Percentiles rank a stretch among this genome's conserved stretches.
Conservation (phyloP, 2,888 invertebrate genomes). For the Sialis lutaria region DNA sequence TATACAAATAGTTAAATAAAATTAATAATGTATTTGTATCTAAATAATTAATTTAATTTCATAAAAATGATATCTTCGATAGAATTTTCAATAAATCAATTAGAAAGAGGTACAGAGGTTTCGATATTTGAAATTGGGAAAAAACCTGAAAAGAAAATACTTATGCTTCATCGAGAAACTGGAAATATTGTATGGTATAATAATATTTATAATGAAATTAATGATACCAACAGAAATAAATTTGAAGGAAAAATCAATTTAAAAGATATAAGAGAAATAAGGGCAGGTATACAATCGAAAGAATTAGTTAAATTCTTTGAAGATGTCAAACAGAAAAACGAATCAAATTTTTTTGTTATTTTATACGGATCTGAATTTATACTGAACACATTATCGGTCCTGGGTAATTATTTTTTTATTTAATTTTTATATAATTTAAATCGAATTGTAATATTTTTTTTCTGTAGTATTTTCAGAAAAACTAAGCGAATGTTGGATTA, state of each 20-base stretch:
- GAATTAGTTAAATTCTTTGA: constrained; percentile 90
- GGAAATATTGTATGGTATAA: constrained; percentile 60
- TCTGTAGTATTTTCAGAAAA: constrained; percentile 80
- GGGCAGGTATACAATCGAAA: constrained; percentile 70
- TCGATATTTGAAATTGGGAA: constrained; percentile 72
- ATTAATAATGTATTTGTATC: too few species aligned
- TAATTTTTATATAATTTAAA: not conserved
- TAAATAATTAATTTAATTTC: too few species aligned
- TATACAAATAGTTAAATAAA: too few species aligned
- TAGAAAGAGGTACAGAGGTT: constrained; percentile 73
- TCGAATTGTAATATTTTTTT: too few species aligned
- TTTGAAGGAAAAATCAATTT: constrained; percentile 54
- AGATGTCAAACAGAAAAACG: constrained; percentile 66
- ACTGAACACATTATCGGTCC: constrained; percentile 70
- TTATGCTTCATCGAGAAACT: constrained; percentile 76
- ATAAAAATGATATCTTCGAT: constrained; percentile 46
- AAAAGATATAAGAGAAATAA: constrained; percentile 76
- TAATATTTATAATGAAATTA: constrained; percentile 21
- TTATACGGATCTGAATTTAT: constrained; percentile 84
- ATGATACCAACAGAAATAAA: constrained; percentile 28
- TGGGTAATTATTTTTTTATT: constrained; percentile 41
- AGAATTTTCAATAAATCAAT: constrained; percentile 72
- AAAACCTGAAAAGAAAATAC: constrained; percentile 65
- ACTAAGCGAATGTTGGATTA: constrained; percentile 79
- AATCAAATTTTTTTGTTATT: constrained; percentile 69